Conservation (phyloP, 2,113 vertebrate species). For the Sterrhoptilus dennistouni region DNA sequence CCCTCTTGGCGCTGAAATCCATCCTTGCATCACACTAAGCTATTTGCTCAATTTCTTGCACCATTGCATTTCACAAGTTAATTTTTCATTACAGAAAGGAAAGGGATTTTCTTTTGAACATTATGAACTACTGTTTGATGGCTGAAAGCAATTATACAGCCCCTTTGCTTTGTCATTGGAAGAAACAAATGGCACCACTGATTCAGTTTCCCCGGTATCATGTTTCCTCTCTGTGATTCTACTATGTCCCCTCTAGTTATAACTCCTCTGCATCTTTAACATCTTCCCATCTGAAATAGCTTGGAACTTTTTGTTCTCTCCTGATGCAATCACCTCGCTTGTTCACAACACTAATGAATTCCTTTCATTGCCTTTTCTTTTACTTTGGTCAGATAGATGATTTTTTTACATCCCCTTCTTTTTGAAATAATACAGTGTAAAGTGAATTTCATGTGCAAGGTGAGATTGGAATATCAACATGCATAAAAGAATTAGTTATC, state of each 20-base stretch:
- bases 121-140: not conserved
- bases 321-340: not conserved
- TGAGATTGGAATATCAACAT: not conserved
- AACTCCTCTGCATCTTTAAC: not conserved
- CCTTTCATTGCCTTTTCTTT: not conserved
- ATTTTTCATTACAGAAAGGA: constrained; percentile 26
- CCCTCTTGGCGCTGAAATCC: not conserved
- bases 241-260: not conserved
- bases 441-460: not conserved
- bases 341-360: not conserved
- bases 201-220: not conserved
- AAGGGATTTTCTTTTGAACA: constrained; percentile 11
- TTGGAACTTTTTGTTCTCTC: not conserved
- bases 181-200: not conserved
- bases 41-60: constrained; percentile 55
- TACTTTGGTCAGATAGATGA: not conserved
- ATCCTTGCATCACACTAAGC: not conserved
- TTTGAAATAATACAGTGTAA: not conserved
- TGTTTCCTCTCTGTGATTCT: not conserved
- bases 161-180: not conserved
- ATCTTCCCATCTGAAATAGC: not conserved
- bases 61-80: constrained; percentile 10
- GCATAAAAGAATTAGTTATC: not conserved
- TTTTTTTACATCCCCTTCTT: not conserved
- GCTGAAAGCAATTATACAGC: constrained; percentile 1